phyloP scores from a whole-genome alignment of 2,888 invertebrate genomes.

The Aleiodes leptofemur region DNA sequence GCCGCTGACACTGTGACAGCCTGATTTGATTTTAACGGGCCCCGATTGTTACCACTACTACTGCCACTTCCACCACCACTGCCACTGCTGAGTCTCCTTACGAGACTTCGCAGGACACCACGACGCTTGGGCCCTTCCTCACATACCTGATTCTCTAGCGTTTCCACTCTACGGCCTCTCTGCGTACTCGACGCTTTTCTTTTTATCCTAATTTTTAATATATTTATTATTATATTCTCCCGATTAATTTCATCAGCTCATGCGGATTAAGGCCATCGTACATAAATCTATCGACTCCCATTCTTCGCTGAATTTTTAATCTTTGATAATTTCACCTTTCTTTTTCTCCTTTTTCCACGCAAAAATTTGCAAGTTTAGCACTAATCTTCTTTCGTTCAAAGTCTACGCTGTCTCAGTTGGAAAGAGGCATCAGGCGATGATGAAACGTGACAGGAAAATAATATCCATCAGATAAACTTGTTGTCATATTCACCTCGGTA shows the following conservation, averaged over 20 bases:
- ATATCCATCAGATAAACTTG: constrained; percentile 1
- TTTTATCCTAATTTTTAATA: background rate
- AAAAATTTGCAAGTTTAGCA: no score
- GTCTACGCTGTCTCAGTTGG: background rate
- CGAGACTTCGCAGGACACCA: constrained; percentile 60
- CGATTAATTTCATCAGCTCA: background rate
- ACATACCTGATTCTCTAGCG: constrained; percentile 48
- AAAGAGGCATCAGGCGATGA: background rate
- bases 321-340: background rate
- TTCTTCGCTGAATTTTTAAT: background rate
- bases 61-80: constrained; percentile 52
- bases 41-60: constrained; percentile 39
- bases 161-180: constrained; percentile 57
- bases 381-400: no score
- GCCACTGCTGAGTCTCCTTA: constrained; percentile 64
- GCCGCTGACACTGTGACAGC: constrained; percentile 68
- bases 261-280: background rate
- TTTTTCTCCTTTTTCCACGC: background rate
- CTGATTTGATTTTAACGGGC: constrained; percentile 59
- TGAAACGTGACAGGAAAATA: constrained; percentile 22
- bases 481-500: constrained; percentile 22
- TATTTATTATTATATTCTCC: background rate
- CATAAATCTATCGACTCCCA: constrained; percentile 17
- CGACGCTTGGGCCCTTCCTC: constrained; percentile 51
- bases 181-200: constrained; percentile 8